phyloP scores from a whole-genome alignment of 2,797 vertebrate genomes.

The Sparidentex hasta region DNA sequence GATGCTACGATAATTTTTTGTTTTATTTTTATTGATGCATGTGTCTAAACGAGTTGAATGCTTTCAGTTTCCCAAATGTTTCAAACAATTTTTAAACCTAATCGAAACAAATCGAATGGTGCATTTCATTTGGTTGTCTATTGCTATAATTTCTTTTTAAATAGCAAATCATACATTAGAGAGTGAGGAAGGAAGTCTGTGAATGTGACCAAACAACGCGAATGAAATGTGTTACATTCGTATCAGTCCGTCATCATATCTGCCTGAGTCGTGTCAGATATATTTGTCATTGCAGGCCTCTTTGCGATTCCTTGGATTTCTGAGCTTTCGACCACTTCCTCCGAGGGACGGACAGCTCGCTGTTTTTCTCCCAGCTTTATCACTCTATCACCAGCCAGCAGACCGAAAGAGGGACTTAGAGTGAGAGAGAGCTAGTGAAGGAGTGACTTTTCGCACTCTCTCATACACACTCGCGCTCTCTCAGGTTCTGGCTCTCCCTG shows the following conservation, averaged over 20 bases:
- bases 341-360: slow-evolving; percentile 82
- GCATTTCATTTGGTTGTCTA: too few species aligned
- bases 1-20: background rate
- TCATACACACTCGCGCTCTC: slow-evolving; percentile 35
- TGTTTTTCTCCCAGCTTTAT: slow-evolving; percentile 83
- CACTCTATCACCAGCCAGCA: slow-evolving; percentile 87
- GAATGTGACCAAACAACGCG: too few species aligned
- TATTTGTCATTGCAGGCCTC: background rate
- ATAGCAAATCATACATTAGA: too few species aligned
- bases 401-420: slow-evolving; percentile 55
- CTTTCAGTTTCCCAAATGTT: too few species aligned
- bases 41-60: too few species aligned
- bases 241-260: too few species aligned
- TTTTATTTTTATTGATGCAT: background rate
- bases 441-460: slow-evolving; percentile 43
- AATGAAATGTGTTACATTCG: too few species aligned
- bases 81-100: too few species aligned
- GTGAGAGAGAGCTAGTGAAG: slow-evolving; percentile 39
- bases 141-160: too few species aligned
- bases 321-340: slow-evolving; percentile 81
- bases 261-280: too few species aligned
- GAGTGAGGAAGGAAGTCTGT: too few species aligned
- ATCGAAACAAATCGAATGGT: too few species aligned
- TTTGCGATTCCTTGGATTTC: slow-evolving; percentile 32
- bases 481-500: slow-evolving; percentile 81